These are phyloP conservation scores for Phrynocephalus guinanensis DNA, from an alignment of 2,797 vertebrate species.

Conservation along the genomic window DNA sequence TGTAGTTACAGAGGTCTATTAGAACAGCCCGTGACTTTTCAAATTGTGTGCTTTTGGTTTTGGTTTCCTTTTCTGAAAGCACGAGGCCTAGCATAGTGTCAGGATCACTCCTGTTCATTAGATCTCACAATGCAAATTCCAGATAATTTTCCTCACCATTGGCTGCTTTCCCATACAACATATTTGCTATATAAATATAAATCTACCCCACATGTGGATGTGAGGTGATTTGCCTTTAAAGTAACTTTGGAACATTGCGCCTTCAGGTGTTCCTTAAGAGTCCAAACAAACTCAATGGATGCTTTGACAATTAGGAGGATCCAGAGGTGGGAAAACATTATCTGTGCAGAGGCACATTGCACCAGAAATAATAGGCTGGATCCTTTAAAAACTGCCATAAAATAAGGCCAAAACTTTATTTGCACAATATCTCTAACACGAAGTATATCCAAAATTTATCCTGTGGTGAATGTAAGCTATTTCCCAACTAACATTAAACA, in stretches of 20 bases:
- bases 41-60: constrained; percentile 24
- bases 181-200: background rate
- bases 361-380: no score
- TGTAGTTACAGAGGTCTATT: background rate
- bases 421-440: no score
- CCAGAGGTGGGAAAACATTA: no score
- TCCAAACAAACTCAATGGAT: no score
- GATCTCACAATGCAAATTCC: constrained; percentile 30
- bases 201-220: background rate
- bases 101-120: background rate
- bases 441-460: no score
- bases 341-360: no score
- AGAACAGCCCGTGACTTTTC: background rate
- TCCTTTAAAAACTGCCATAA: no score
- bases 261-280: constrained; percentile 67
- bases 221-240: background rate
- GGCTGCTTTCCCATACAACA: constrained; percentile 39
- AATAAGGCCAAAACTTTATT: no score
- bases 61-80: background rate
- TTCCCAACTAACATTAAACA: no score
- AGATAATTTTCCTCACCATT: constrained; percentile 41
- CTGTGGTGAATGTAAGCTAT: no score
- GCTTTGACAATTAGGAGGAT: no score
- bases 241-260: constrained; percentile 69
- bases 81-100: constrained; percentile 18